Evolutionary conservation across 1,140 invertebrate genomes (phyloP), one percentile per base, ranked within the genome.

Genomic region (Gerris buenoi): DNA sequence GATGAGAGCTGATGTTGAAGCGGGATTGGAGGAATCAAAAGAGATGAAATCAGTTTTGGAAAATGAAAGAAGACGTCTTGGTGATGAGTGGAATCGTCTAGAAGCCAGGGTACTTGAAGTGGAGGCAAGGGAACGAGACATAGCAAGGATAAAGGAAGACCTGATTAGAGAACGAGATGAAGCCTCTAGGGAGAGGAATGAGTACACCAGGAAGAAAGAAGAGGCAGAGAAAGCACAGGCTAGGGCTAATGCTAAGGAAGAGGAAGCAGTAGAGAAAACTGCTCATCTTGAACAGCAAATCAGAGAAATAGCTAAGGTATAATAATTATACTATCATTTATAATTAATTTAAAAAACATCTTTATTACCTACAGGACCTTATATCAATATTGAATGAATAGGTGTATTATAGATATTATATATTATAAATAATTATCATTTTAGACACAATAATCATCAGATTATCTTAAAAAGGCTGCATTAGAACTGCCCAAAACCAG

Each of bases 1-100:
- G 68, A 65, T 61, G 10, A 23, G 66, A 1, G 63, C 63, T 10
- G 68, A 69, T 29, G 56, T 67, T 18, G 68, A 69, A 62, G 68
- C 63, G 25, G 65, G 65, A 26, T 27, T 69, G 28, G 65, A 60
- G 18, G 58, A 65, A 46, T 63, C 66, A 3, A 67, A 29, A 58
- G 63, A 67, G 23, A 65, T 63, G 2, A 23, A 66, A 23, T 65
- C 63, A 46, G 66, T 62, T 2, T 63, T 65, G 10, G 63, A 67
- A 22, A 33, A 22, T 2, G 66, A 67, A 28, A 46, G 63, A 59
- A 66, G 68, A 61, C 61, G 33, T 25, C 28, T 63, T 18, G 62
- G 27, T 1, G 65, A 69, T 22, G 33, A 57, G 56, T 66, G 68
- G 27, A 64, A 64, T 23, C 14, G 25, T 1, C 61, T 66, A 5